Conservation (phyloP, 2,797 vertebrate species). For the Mormyrops boulengeri region DNA sequence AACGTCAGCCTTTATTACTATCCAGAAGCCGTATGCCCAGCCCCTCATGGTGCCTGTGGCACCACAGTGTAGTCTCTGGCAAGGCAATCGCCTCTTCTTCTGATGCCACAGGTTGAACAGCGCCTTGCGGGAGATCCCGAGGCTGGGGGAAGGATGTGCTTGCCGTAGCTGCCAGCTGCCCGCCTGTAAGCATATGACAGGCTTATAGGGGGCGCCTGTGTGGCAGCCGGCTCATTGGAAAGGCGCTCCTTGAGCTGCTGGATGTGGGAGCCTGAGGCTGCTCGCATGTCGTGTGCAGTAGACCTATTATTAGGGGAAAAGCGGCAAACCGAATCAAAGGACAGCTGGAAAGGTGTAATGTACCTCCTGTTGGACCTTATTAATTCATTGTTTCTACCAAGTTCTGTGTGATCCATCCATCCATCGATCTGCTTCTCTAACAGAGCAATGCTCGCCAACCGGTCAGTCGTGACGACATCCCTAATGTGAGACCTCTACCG, state of each 20-base stretch:
- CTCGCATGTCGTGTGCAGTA: not conserved
- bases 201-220: not conserved
- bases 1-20: not conserved
- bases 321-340: not conserved
- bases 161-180: not conserved
- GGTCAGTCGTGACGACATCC: not conserved
- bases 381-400: not conserved
- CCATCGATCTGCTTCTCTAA: not conserved
- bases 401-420: not conserved
- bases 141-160: not conserved
- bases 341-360: not conserved
- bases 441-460: not conserved
- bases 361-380: not conserved
- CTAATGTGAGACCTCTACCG: not conserved
- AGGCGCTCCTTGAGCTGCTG: not conserved
- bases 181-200: not conserved
- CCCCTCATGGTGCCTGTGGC: not conserved
- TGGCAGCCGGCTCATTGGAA: not conserved
- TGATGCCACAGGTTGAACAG: slow-evolving; percentile 5
- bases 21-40: not conserved
- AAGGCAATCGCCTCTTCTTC: not conserved
- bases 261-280: not conserved
- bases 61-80: not conserved
- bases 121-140: not conserved
- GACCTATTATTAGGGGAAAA: not conserved